A percentile compares a stretch with the other conserved stretches of the same genome.
phyloP scores from a whole-genome alignment of 2,888 invertebrate species.

The Platycheirus rosarum region DNA sequence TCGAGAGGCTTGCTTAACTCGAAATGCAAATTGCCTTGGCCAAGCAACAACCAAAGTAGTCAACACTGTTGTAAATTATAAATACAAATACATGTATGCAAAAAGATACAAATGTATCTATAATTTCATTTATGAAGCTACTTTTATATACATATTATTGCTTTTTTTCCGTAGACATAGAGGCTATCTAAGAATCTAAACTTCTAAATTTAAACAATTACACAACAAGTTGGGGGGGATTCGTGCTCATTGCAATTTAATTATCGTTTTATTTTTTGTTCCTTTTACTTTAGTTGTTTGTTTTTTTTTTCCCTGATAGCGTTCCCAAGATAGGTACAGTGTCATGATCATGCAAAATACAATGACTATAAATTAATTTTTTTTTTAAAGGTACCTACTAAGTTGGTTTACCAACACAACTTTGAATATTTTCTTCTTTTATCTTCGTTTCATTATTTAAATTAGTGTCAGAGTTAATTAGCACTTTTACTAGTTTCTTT shows the following conservation, averaged over 20 bases:
- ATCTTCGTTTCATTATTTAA: conserved; percentile 38
- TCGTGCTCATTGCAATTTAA: conserved; percentile 23
- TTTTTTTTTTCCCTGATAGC: conserved; percentile 9
- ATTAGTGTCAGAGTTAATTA: conserved; percentile 60
- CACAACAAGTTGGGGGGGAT: conserved; percentile 16
- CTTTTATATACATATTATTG: neutral
- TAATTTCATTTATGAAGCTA: conserved; percentile 14
- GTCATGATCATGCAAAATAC: conserved; percentile 54
- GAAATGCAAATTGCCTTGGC: conserved; percentile 42
- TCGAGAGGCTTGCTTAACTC: conserved; percentile 49
- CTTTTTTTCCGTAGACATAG: neutral
- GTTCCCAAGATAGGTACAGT: conserved; percentile 10
- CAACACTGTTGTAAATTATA: neutral
- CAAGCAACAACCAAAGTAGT: conserved; percentile 20
- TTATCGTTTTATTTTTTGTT: neutral
- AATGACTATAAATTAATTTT: conserved; percentile 34
- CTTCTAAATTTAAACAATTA: conserved; percentile 21
- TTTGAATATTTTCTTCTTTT: conserved; percentile 26
- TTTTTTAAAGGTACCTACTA: neutral
- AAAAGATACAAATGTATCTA: conserved; percentile 31
- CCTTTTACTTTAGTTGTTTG: neutral
- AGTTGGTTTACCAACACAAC: conserved; percentile 12
- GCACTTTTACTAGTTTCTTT: conserved; percentile 49
- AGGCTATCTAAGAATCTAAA: conserved; percentile 9
- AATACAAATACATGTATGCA: neutral